Percentiles rank a stretch among this genome's conserved stretches.
phyloP scores from a whole-genome alignment of 2,888 invertebrate species.

The Cacoxenus indagator region DNA sequence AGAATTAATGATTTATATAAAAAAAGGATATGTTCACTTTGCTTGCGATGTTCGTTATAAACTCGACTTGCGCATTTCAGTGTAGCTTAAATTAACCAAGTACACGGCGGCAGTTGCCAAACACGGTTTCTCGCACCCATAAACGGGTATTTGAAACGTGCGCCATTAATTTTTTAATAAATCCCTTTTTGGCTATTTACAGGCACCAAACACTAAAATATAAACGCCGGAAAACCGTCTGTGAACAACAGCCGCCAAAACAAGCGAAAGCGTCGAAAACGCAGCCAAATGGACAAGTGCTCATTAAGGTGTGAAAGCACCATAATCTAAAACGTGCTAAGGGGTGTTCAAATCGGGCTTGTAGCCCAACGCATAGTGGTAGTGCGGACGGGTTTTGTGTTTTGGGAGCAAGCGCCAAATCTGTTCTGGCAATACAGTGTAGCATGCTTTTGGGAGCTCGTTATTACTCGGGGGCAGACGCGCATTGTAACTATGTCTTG shows the following conservation, averaged over 20 bases:
- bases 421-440: neutral
- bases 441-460: neutral
- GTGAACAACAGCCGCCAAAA: conserved; percentile 6
- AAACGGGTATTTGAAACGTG: conserved; percentile 9
- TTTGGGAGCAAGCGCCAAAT: neutral
- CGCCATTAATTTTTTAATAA: conserved; percentile 17
- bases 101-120: neutral
- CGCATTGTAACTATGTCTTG: too few species aligned
- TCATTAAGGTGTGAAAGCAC: conserved; percentile 15
- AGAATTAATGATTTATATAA: too few species aligned
- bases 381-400: neutral
- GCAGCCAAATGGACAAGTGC: neutral
- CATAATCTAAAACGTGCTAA: conserved; percentile 12
- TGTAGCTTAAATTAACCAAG: too few species aligned
- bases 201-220: neutral
- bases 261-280: neutral
- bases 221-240: neutral
- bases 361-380: neutral
- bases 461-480: too few species aligned
- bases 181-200: neutral
- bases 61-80: too few species aligned
- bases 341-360: neutral
- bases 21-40: too few species aligned
- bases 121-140: neutral
- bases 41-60: too few species aligned